phyloP scores from a whole-genome alignment of 2,888 invertebrate species.

The Rhaphigaster nebulosa region DNA sequence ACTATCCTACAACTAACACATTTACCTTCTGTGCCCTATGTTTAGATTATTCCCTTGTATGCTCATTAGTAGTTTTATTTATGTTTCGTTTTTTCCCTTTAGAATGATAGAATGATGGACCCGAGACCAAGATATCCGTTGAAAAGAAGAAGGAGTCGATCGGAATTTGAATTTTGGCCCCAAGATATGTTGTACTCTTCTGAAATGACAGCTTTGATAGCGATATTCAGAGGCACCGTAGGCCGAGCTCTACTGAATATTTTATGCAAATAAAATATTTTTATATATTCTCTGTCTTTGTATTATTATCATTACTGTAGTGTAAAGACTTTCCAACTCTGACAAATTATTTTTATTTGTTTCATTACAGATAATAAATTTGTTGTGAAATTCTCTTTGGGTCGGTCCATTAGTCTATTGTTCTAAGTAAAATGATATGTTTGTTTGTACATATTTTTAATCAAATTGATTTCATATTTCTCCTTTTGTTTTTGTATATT shows the following conservation, averaged over 20 bases:
- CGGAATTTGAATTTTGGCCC: conserved; percentile 27
- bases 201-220: conserved; percentile 19
- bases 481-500: neutral
- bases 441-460: conserved; percentile 17
- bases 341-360: neutral
- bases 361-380: neutral
- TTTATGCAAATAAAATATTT: conserved; percentile 34
- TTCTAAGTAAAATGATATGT: neutral
- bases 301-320: neutral
- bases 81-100: neutral
- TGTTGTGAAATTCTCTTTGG: neutral
- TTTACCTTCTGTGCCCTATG: neutral
- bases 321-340: neutral
- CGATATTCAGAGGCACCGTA: conserved; percentile 12
- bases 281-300: neutral
- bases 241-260: conserved; percentile 28
- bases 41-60: conserved; percentile 15
- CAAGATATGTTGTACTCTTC: conserved; percentile 43
- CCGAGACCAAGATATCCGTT: neutral
- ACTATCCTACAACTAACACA: neutral
- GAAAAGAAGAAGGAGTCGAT: conserved; percentile 41
- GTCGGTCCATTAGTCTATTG: conserved; percentile 49
- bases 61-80: neutral
- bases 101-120: conserved; percentile 49
- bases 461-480: neutral